Base-by-base conservation (phyloP, 2,797 vertebrate species). In the Neostethus bicornis region DNA sequence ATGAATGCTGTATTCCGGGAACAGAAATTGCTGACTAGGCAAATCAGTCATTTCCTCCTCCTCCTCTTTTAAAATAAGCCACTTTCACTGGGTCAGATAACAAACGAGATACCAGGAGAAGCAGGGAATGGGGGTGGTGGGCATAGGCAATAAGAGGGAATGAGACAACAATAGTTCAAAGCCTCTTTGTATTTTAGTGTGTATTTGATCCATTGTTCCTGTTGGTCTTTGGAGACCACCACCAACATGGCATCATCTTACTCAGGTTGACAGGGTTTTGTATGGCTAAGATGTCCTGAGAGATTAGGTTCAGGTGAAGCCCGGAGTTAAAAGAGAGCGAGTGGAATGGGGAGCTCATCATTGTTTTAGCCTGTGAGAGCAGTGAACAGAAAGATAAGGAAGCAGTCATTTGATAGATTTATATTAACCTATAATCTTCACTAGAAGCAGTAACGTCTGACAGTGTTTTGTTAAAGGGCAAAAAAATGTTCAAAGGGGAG, bases 161-260 rank as follows among this genome's bases (percentile, higher is more conserved):
- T 83, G 66, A 79, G 75, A 74, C 54, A 80, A 90, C 89, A 91
- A 89, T 89, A 71, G 85, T 91, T 92, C 87, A 92, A 91, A 92
- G 88, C 69, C 48, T 75, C 72, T 51, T 72, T 72, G 69, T 66
- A 57, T 66, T 66, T 66, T 44, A 32, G 57, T 77, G 76, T 67
- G 82, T 61, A 90, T 92, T 92, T 92, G 90, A 91, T 91, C 89
- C 77, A 91, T 90, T 91, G 89, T 91, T 58, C 82, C 44, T 2
- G 13, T 66, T 61, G 79, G 78, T 84, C 87, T 85, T 87, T 85
- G 55, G 86, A 89, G 88, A 87, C 82, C 87, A 86, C 81, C 80
- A 84, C 82, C 83, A 85, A 84, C 78, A 81, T 84, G 81, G 88
- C 84, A 90, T 91, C 87, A 56, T 90, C 84, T 91, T 90, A 88